Evolutionary conservation across 2,797 vertebrate species (phyloP), one percentile per base, ranked within the genome.

Genomic region (Intellagama lesueurii): DNA sequence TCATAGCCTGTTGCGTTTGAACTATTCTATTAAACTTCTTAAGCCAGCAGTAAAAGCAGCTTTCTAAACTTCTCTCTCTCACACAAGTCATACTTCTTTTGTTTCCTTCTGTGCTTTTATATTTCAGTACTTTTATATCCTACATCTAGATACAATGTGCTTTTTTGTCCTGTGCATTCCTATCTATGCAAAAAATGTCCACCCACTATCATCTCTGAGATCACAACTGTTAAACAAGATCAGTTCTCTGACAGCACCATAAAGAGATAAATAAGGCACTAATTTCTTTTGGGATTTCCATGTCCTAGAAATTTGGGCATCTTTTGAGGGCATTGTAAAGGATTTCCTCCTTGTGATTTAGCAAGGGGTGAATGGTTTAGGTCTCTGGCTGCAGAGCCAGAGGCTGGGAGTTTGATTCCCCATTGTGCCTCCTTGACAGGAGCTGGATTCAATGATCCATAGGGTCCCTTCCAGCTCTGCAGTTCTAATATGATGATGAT

Each of bases 21-120:
- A 92, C 88, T 93, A 83, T 79, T 92, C 89, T 88, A 81, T 93
- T 95, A 92, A 94, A 86, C n/a, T 47, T 88, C 22, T 89, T 88
- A 86, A 86, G 64, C 82, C 24, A 81, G 93, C 91, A 93, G 30
- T 60, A 91, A 30, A 72, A 72, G 83, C n/a, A 91, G 79, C 83
- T 92, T 87, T 81, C 85, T 69, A 87, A 70, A 47, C 64, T 72
- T 84, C 56, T 60, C 60, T 40, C 22, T 30, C 82, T 35, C 91
- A 90, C 87, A 90, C 83, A 28, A 87, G 81, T 73, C 89, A 86
- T 93, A 92, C 49, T 91, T 91, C 89, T 81, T 87, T 16, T 75
- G 3, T 49, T 82, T 35, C 30, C 19, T 75, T 56, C 40, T 80
- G 52, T 86, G 52, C 60, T 68, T 82, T 81, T 30, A 17, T 40